Conservation (phyloP, 2,797 vertebrate species). For the Sciurus vulgaris region DNA sequence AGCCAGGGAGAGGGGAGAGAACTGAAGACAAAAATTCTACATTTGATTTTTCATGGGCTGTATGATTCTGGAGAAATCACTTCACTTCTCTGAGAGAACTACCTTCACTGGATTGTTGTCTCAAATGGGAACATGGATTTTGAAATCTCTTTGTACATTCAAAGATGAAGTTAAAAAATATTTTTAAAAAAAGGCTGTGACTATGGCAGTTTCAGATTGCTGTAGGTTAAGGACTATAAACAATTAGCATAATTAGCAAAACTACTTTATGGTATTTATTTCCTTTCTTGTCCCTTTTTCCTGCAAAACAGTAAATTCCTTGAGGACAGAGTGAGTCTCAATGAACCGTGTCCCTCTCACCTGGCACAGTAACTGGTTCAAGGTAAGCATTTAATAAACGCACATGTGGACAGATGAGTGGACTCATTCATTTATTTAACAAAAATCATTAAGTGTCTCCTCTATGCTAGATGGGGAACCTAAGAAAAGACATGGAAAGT, state of each 20-base stretch:
- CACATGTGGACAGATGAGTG: neutral
- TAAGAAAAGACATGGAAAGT: neutral
- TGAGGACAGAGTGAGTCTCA: neutral
- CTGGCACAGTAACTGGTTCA: neutral
- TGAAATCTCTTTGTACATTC: neutral
- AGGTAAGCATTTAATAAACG: neutral
- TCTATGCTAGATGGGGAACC: neutral
- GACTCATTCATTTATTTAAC: neutral
- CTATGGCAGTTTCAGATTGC: neutral
- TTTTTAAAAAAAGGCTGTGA: no score
- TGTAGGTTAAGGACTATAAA: neutral
- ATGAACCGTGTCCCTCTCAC: neutral
- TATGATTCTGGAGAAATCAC: neutral
- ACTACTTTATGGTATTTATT: neutral
- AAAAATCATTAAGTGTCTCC: neutral
- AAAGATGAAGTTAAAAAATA: neutral
- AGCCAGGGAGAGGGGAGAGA: no score
- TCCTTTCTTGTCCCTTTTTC: slow-evolving; percentile 14
- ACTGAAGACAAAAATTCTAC: neutral
- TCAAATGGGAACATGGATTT: neutral
- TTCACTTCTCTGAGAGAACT: neutral
- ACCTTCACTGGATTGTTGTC: neutral
- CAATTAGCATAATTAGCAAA: slow-evolving; percentile 1
- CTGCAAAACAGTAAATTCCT: neutral
- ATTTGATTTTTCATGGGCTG: neutral